These are phyloP conservation scores for Corythucha ciliata DNA, from an alignment of 2,888 invertebrate genomes.

Conservation along the genomic window DNA sequence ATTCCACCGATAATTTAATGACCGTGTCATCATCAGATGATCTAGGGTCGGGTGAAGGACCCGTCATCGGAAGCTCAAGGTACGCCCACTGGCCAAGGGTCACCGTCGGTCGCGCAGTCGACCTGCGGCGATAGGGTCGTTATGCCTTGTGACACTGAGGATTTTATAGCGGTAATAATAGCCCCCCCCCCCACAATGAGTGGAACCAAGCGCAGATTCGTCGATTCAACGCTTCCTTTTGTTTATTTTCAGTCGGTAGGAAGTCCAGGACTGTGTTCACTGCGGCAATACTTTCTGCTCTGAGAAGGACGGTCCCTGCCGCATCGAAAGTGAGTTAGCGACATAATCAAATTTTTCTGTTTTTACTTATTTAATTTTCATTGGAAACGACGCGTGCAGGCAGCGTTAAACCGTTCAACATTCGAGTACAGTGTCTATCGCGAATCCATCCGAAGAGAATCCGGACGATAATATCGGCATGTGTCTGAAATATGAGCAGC, in stretches of 20 bases:
- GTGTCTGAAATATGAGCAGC: constrained; percentile 63
- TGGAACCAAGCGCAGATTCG: background rate
- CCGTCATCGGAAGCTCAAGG: constrained; percentile 27
- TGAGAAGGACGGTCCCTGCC: constrained; percentile 46
- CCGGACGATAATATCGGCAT: constrained; percentile 76
- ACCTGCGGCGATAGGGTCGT: constrained; percentile 63
- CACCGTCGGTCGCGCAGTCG: constrained; percentile 45
- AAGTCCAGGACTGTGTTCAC: constrained; percentile 52
- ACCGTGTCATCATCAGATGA: constrained; percentile 30
- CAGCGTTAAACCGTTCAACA: constrained; percentile 57
- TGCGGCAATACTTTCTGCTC: constrained; percentile 66
- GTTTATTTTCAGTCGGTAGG: constrained; percentile 48
- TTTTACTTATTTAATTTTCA: too few species aligned
- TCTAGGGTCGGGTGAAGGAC: constrained; percentile 37
- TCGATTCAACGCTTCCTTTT: background rate
- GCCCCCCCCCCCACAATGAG: too few species aligned
- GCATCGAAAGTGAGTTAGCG: constrained; percentile 53
- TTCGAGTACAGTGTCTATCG: constrained; percentile 68
- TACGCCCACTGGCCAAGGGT: constrained; percentile 9
- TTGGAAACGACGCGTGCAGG: too few species aligned
- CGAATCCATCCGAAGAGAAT: constrained; percentile 52
- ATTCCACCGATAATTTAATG: too few species aligned
- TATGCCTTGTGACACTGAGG: constrained; percentile 75
- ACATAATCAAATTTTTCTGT: too few species aligned
- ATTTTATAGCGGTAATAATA: constrained; percentile 59